A percentile compares a stretch with the other conserved stretches of the same genome.
Evolutionary conservation across 2,888 invertebrate genomes (phyloP).

Genomic region (Hyposoter dolosus): DNA sequence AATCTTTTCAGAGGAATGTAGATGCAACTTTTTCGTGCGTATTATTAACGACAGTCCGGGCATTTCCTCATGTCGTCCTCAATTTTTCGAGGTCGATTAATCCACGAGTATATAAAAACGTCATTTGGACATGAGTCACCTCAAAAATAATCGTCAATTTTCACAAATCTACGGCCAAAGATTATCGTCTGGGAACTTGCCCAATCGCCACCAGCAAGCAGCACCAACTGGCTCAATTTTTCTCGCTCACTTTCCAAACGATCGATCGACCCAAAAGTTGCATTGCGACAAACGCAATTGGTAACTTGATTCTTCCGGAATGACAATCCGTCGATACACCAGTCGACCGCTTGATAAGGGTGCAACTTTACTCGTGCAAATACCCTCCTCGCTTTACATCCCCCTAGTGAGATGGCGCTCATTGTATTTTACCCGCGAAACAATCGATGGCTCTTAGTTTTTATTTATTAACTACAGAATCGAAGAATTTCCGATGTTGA

Average conservation of each 20-base stretch:
- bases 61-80: neutral
- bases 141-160: neutral
- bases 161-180: neutral
- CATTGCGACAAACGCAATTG: conserved; percentile 58
- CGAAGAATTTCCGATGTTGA: too few species aligned
- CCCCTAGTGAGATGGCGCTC: conserved; percentile 55
- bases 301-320: conserved; percentile 30
- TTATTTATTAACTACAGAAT: neutral
- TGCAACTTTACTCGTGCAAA: conserved; percentile 29
- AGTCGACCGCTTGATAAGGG: conserved; percentile 31
- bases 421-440: neutral
- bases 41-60: conserved; percentile 37
- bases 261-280: conserved; percentile 35
- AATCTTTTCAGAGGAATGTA: conserved; percentile 26
- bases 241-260: neutral
- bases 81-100: neutral
- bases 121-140: neutral
- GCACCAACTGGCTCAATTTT: conserved; percentile 66
- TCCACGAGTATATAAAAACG: neutral
- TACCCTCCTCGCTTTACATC: conserved; percentile 12
- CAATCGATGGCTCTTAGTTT: neutral
- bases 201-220: conserved; percentile 70
- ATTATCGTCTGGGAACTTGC: neutral
- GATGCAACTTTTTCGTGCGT: conserved; percentile 26
- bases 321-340: conserved; percentile 32